phyloP scores from a whole-genome alignment of 2,888 invertebrate genomes.

The Nephrotoma appendiculata region DNA sequence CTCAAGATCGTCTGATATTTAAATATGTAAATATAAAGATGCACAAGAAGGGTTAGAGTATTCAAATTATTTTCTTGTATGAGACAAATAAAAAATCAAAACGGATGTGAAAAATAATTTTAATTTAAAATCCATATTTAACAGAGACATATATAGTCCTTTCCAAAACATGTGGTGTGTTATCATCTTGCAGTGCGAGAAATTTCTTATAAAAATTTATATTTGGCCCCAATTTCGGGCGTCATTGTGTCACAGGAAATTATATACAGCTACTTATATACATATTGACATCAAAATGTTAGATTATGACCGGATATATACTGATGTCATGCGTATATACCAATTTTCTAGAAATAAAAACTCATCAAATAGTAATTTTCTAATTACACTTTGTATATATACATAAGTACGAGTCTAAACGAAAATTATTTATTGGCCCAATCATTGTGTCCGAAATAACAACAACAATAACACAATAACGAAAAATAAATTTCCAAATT shows the following conservation, averaged over 20 bases:
- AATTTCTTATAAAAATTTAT: not conserved
- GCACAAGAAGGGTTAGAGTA: not conserved
- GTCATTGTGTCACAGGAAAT: not conserved
- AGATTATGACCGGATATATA: not conserved
- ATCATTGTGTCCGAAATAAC: not conserved
- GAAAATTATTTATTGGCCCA: not conserved
- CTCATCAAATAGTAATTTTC: not conserved
- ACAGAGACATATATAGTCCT: not conserved
- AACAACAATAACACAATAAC: not conserved
- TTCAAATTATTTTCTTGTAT: not conserved
- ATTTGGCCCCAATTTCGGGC: not conserved
- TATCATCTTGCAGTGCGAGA: not conserved
- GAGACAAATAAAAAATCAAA: not conserved
- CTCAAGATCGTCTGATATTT: not conserved
- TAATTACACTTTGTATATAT: not conserved
- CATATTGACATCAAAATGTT: not conserved
- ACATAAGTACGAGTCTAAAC: not conserved
- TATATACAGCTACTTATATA: not conserved
- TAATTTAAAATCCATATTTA: not conserved
- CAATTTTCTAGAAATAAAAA: not conserved
- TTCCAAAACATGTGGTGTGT: not conserved
- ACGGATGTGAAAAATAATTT: not conserved
- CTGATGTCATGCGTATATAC: not conserved
- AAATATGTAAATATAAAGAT: not conserved
- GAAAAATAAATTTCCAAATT: not conserved